Base-by-base conservation (phyloP, 2,113 vertebrate genomes). In the Dipodomys stephensi region DNA sequence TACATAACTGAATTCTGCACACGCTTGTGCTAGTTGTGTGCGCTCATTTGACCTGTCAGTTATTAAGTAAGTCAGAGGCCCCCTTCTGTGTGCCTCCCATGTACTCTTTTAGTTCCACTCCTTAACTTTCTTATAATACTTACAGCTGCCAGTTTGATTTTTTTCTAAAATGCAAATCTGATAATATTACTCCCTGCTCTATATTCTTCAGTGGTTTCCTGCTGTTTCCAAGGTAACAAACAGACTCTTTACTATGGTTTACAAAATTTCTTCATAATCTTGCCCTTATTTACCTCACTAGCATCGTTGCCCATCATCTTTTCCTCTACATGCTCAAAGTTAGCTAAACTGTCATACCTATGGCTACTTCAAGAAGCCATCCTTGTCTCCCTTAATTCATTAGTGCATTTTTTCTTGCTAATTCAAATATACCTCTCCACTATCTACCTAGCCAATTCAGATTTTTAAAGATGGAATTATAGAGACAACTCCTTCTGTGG, bases 161-260 rank as follows among this genome's bases (percentile, higher is more conserved):
- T 83, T 49, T 91, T 23, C 39, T 80, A 93, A 83, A 90, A 94
- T 53, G 30, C 7, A 95, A 94, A 90, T 81, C 12, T 71, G 67
- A 80, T 67, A 80, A 87, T 88, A 6, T 65, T 32, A 84, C 53
- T 53, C 28, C 1, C 60, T 95, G 6, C 32, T 94, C 60, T 88
- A 39, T 60, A 93, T 44, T 23, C n/a, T 82, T 92, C 62, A 94
- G 78, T 78, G 28, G n/a, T 82, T 60, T 85, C 35, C 27, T 83
- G 69, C 35, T 77, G 7, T 94, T 91, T 95, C 62, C 76, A 94
- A 88, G 67, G 35, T 77, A 95, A 96, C 49, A 88, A 95, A 96
- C 49, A 88, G 46, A 93, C 44, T 72, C 27, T 85, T 53, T 39
- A 87, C 57, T 76, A 73, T 76, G 94, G 69, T 39, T 68, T 60